Percentiles rank a stretch among this genome's conserved stretches.
Conservation (phyloP, 2,113 vertebrate genomes). For the Anguilla japonica region DNA sequence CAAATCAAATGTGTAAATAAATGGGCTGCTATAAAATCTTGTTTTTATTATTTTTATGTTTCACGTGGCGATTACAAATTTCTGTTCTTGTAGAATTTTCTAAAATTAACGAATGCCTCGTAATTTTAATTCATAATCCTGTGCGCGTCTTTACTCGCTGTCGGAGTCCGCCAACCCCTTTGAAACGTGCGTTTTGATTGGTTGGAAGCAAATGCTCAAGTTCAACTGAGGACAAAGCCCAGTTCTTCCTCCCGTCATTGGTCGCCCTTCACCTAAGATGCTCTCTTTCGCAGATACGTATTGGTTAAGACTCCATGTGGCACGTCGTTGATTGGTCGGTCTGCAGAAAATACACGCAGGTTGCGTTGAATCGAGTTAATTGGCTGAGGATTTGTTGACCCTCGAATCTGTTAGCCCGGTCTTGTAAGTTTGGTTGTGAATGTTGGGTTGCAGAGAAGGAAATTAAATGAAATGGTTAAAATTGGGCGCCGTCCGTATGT, state of each 20-base stretch:
- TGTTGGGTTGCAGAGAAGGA: not conserved
- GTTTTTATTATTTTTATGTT: not conserved
- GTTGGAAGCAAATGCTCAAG: not conserved
- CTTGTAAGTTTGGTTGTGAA: constrained; percentile 2
- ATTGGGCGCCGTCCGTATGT: constrained; percentile 57
- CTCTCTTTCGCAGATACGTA: not conserved
- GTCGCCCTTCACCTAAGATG: not conserved
- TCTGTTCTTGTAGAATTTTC: not conserved
- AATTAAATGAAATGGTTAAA: constrained; percentile 29
- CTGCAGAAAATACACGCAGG: not conserved
- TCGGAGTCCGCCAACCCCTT: not conserved
- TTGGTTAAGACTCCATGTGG: constrained; percentile 1
- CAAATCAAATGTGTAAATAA: not conserved
- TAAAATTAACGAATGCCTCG: not conserved
- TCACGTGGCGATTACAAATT: not conserved
- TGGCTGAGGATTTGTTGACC: constrained; percentile 6
- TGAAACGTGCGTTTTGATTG: not conserved
- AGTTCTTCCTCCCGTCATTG: constrained; percentile 10
- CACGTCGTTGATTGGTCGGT: not conserved
- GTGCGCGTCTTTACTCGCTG: not conserved
- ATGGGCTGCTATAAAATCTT: not conserved
- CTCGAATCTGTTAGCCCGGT: not conserved
- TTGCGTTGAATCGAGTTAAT: not conserved
- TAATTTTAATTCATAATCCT: not conserved
- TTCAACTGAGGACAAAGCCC: constrained; percentile 4